Conservation (phyloP, 2,797 vertebrate species). For the Halcyon smyrnensis region DNA sequence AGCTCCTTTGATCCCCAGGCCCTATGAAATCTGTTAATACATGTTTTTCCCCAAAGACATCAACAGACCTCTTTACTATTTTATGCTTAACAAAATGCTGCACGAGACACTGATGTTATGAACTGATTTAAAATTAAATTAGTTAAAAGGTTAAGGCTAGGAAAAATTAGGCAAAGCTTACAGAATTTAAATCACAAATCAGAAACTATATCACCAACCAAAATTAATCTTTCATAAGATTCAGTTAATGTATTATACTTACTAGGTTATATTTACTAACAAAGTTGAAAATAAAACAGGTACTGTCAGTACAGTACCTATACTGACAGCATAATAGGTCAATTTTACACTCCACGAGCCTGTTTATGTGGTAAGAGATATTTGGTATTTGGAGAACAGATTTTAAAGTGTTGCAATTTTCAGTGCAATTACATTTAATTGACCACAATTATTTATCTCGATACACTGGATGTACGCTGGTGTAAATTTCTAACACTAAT, state of each 20-base stretch:
- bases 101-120: background rate
- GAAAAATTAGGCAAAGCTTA: slow-evolving; percentile 69
- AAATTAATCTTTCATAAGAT: slow-evolving; percentile 56
- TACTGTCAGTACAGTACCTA: background rate
- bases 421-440: slow-evolving; percentile 70
- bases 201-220: slow-evolving; percentile 69
- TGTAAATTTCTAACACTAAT: slow-evolving; percentile 46
- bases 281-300: slow-evolving; percentile 61
- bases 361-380: slow-evolving; percentile 34
- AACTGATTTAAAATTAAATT: slow-evolving; percentile 1
- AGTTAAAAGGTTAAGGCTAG: slow-evolving; percentile 37
- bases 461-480: slow-evolving; percentile 41
- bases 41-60: background rate
- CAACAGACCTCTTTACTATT: background rate
- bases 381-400: slow-evolving; percentile 42
- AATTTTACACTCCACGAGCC: slow-evolving; percentile 33
- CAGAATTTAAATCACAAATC: slow-evolving; percentile 70
- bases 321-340: slow-evolving; percentile 61
- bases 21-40: background rate
- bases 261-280: slow-evolving; percentile 71
- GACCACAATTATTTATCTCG: slow-evolving; percentile 64
- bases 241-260: slow-evolving; percentile 42
- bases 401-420: slow-evolving; percentile 67
- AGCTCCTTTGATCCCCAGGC: background rate
- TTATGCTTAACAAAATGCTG: background rate